Conservation (phyloP, 2,113 vertebrate species). For the human (Homo sapiens) region GRCh38 chr20:8157501-8158000, state of each 20-base stretch:
- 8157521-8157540: background rate
- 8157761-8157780: background rate
- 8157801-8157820: background rate
- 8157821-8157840: background rate
- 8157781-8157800: background rate
- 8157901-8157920: background rate
- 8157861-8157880: background rate
- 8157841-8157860: background rate
- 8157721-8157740: background rate
- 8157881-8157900: background rate
- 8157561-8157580: background rate
- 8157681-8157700: conserved; percentile 3
- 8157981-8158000: conserved; percentile 7
- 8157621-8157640: background rate
- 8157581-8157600: background rate
- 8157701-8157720: background rate
- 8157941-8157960: background rate
- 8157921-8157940: background rate
- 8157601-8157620: background rate
- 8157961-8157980: conserved; percentile 47
- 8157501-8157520: background rate
- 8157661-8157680: background rate
- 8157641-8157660: background rate
- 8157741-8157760: background rate
- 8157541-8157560: background rate